Percentiles rank a stretch among this genome's conserved stretches.
phyloP scores from a whole-genome alignment of 2,888 invertebrate species.

The Himalopsyche japonica region DNA sequence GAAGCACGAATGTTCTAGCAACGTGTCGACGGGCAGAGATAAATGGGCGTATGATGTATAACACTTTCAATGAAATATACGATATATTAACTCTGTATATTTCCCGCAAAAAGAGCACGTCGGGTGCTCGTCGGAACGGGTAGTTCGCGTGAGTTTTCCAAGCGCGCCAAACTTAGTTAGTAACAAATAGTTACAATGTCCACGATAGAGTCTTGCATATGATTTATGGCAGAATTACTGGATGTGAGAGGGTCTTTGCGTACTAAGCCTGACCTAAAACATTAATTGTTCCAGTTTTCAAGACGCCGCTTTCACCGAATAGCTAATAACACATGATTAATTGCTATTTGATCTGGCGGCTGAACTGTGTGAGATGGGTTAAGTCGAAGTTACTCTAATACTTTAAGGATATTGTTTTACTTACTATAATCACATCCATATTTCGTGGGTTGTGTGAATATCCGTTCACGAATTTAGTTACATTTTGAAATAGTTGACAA shows the following conservation, averaged over 20 bases:
- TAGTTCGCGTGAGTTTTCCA: background rate
- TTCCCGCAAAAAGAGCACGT: background rate
- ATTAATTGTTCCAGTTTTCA: background rate
- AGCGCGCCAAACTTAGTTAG: background rate
- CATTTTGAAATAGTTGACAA: too few species aligned
- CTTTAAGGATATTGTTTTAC: background rate
- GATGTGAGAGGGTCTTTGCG: background rate
- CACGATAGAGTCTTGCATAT: background rate
- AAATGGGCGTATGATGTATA: background rate
- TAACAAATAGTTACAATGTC: background rate
- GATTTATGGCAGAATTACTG: background rate
- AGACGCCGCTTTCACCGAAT: background rate
- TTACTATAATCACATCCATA: background rate
- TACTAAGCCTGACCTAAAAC: background rate
- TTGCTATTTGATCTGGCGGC: background rate
- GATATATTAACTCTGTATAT: background rate
- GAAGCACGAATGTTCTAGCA: background rate
- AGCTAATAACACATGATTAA: background rate
- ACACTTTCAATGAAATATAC: background rate
- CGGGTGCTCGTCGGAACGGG: background rate
- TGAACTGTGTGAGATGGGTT: background rate
- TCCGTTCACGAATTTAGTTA: too few species aligned
- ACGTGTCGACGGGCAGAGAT: background rate
- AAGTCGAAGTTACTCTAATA: background rate
- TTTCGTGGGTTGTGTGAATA: too few species aligned